These are phyloP conservation scores for Tetropium fuscum DNA, from an alignment of 2,888 invertebrate genomes.

Conservation along the genomic window DNA sequence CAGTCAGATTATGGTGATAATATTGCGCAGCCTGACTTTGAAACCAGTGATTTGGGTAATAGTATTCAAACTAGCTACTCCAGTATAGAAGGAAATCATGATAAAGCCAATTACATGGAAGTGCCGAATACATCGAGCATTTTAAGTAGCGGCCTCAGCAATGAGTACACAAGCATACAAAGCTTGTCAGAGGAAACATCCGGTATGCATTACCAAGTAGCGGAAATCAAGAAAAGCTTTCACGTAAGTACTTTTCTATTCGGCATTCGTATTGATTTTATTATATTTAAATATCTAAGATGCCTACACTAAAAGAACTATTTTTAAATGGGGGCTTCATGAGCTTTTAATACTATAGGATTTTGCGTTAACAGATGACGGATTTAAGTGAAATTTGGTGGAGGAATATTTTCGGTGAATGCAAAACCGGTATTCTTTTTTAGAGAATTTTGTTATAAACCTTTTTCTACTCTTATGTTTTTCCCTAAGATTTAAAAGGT, in stretches of 20 bases:
- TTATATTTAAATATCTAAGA: too few species aligned
- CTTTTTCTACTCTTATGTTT: too few species aligned
- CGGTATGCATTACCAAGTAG: constrained; percentile 51
- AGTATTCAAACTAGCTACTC: constrained; percentile 41
- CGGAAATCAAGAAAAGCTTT: constrained; percentile 50
- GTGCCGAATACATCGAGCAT: constrained; percentile 39
- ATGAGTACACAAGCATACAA: constrained; percentile 50
- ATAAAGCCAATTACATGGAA: constrained; percentile 27
- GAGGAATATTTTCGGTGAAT: too few species aligned
- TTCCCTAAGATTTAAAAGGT: too few species aligned
- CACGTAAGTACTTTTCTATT: constrained; percentile 42
- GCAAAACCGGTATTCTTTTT: too few species aligned
- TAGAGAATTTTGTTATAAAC: too few species aligned
- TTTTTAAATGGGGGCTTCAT: too few species aligned
- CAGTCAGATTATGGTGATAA: constrained; percentile 14
- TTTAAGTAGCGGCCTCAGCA: constrained; percentile 46
- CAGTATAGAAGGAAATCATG: constrained; percentile 25
- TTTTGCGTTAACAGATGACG: too few species aligned
- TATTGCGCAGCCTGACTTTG: constrained; percentile 21
- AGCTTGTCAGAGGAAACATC: constrained; percentile 51
- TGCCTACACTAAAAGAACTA: too few species aligned
- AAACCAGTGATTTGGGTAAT: constrained; percentile 48
- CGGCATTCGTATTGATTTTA: too few species aligned
- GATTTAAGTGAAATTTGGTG: too few species aligned
- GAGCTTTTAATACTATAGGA: too few species aligned